Base-by-base conservation (phyloP, 2,888 invertebrate species). In the Neoascia interrupta region DNA sequence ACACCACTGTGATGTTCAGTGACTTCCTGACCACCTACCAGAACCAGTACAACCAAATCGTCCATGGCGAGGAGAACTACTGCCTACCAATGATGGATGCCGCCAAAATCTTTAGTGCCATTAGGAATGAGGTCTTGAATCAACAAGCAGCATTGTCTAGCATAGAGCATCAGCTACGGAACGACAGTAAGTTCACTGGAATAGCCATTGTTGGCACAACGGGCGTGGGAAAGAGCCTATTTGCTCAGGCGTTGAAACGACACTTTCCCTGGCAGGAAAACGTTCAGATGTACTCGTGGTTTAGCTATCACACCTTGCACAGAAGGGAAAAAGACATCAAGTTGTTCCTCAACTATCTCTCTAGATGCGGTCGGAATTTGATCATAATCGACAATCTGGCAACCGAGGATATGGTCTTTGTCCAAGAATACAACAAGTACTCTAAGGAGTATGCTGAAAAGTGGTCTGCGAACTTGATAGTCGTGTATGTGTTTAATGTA, bases 201-300 rank as follows among this genome's bases (percentile, higher is more conserved):
- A 83, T 88, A 26, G 87, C 84, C 0, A 5, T 88, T 13, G 83
- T 85, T 1, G 88, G 88, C 0, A 74, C 85, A 10, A 82, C 85
- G 0, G 87, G 87, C 4, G 82, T 88, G 1, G 88, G 88, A 1
- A 88, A 88, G 76, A 86, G 84, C 6, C 70, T 85, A 11, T 85
- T 86, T 1, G 73, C 83, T 1, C 83, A 82, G 5, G 56, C 84
- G 8, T 53, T 88, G 3, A 60, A 64, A 2, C 58, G 85, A 1
- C 21, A 82, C 18, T 88, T 85, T 79, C 87, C 86, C 0, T 88
- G 89, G 89, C 49, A 66, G 0, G 85, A 87, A 23, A 88, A 88
- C 70, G 82, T 84, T 0, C 83, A 86, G 3, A 69, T 70, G 0
- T 83, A 84, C 16, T 81, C 82, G 1, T 88, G 87, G 87, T 83